Evolutionary conservation across 1,140 invertebrate genomes (phyloP).

Genomic region (Lepidostoma basale): DNA sequence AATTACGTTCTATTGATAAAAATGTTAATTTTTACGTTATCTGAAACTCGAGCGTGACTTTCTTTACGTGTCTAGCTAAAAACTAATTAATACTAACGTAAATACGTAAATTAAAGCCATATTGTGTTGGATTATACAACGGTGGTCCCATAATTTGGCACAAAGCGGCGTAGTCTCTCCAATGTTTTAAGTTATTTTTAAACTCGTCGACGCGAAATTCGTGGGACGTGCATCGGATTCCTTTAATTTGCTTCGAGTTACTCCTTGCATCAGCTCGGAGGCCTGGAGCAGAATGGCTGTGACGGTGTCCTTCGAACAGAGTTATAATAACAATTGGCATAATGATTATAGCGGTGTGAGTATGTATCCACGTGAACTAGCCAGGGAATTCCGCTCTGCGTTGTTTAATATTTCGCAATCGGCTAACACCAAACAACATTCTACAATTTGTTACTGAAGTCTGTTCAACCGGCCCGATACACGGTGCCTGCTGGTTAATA

Average conservation of each 20-base stretch:
- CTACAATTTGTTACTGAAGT: too few relatives aligned
- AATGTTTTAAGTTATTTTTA: slow-evolving; percentile 24
- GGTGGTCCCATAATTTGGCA: not conserved
- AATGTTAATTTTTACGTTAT: not conserved
- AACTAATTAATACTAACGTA: not conserved
- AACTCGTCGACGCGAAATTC: not conserved
- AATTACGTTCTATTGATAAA: too few relatives aligned
- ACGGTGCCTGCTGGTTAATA: too few relatives aligned
- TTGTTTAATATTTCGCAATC: not conserved
- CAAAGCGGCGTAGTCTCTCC: not conserved
- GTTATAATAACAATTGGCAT: slow-evolving; percentile 9
- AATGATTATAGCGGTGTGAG: slow-evolving; percentile 11
- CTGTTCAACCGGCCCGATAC: too few relatives aligned
- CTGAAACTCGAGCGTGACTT: not conserved
- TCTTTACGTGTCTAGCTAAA: not conserved
- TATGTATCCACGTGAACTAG: not conserved
- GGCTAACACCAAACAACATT: not conserved
- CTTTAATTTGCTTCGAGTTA: not conserved
- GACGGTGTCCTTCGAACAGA: slow-evolving; percentile 16
- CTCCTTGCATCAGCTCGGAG: not conserved
- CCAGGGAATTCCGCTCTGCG: not conserved
- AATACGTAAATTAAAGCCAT: not conserved
- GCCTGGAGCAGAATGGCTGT: not conserved
- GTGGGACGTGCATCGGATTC: slow-evolving; percentile 6
- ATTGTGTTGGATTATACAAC: slow-evolving; percentile 3